Percentiles rank a stretch among this genome's conserved stretches.
Evolutionary conservation across 2,888 invertebrate genomes (phyloP).

Genomic region (Galeopsomyia nigrocyanea): DNA sequence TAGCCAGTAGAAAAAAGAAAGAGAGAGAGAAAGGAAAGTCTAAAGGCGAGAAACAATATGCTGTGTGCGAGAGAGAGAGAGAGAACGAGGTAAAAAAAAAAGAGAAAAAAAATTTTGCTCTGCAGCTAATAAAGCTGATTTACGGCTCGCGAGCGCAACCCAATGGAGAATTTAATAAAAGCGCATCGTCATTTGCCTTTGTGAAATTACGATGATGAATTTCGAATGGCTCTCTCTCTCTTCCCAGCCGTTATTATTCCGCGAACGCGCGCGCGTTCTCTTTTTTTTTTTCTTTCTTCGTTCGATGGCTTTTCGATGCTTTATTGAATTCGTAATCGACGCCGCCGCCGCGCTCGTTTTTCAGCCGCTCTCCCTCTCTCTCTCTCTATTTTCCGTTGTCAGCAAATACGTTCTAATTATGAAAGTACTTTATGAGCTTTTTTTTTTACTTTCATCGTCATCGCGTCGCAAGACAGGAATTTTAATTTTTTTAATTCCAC

Average conservation of each 20-base stretch:
- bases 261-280: conserved; percentile 40
- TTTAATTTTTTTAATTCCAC: too few species aligned
- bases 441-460: too few species aligned
- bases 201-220: conserved; percentile 45
- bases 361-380: conserved; percentile 15
- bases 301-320: conserved; percentile 43
- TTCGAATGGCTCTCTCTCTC: conserved; percentile 41
- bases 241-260: conserved; percentile 44
- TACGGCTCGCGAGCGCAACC: conserved; percentile 37
- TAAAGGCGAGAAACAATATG: not conserved
- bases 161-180: conserved; percentile 49
- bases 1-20: too few species aligned
- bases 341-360: conserved; percentile 17
- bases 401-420: conserved; percentile 29
- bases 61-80: not conserved
- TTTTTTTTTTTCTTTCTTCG: conserved; percentile 15
- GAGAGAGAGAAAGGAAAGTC: not conserved
- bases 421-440: not conserved
- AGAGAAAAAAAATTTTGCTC: conserved; percentile 12
- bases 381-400: too few species aligned
- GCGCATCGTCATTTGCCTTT: conserved; percentile 45
- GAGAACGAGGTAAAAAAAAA: not conserved
- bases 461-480: too few species aligned
- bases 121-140: conserved; percentile 47
- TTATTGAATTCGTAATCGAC: conserved; percentile 43